A percentile compares a stretch with the other conserved stretches of the same genome.
Evolutionary conservation across 2,888 invertebrate genomes (phyloP).

Genomic region (Hypomecis atomaria): DNA sequence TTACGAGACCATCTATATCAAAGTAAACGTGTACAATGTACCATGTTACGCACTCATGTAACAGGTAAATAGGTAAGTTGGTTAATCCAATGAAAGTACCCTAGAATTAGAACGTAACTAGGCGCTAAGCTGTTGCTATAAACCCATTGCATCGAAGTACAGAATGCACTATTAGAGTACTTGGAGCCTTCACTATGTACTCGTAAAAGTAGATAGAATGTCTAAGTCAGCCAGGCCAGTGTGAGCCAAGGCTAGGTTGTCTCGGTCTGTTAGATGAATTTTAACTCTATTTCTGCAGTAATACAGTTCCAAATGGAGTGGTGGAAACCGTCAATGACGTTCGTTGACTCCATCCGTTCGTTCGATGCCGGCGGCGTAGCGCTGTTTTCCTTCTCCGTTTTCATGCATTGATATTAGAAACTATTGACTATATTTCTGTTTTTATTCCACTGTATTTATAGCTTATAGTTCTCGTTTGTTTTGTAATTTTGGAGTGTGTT

Average conservation of each 20-base stretch:
- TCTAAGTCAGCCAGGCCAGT: constrained; percentile 85
- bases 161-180: constrained; percentile 66
- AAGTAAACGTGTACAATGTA: too few relatives aligned
- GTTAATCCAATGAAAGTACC: constrained; percentile 65
- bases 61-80: not conserved
- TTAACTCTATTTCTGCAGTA: constrained; percentile 52
- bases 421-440: constrained; percentile 68
- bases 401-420: constrained; percentile 83
- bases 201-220: constrained; percentile 85
- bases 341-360: constrained; percentile 82
- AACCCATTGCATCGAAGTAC: constrained; percentile 64
- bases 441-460: constrained; percentile 34
- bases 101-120: constrained; percentile 69
- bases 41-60: too few relatives aligned
- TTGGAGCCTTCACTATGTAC: constrained; percentile 79
- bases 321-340: constrained; percentile 75
- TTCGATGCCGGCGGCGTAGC: constrained; percentile 74
- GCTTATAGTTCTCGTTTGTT: constrained; percentile 34
- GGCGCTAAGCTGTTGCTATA: constrained; percentile 56
- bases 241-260: constrained; percentile 83
- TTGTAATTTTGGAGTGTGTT: not conserved
- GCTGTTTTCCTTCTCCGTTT: constrained; percentile 84
- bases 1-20: too few relatives aligned
- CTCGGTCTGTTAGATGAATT: constrained; percentile 48
- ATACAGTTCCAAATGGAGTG: constrained; percentile 55